phyloP scores from a whole-genome alignment of 2,797 vertebrate species.

The Enteromius afrohamiltoni region DNA sequence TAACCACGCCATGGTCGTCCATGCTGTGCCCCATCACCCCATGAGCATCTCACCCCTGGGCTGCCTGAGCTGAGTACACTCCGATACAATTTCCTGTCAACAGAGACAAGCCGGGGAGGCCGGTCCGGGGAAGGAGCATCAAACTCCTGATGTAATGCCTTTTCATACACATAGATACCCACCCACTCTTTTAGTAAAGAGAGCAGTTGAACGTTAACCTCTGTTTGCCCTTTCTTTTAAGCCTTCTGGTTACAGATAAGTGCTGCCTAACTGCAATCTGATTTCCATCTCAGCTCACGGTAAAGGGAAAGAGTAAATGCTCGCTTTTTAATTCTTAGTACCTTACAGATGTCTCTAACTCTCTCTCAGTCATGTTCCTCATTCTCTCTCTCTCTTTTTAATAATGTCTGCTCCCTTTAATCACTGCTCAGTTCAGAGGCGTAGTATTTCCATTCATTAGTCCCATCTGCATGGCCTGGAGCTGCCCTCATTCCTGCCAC shows the following conservation, averaged over 20 bases:
- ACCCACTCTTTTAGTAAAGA: constrained; percentile 15
- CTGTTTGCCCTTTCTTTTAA: constrained; percentile 15
- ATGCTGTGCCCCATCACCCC: not conserved
- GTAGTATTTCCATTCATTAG: constrained; percentile 73
- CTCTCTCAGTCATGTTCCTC: constrained; percentile 1
- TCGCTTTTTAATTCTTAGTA: constrained; percentile 13
- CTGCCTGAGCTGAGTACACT: constrained; percentile 60
- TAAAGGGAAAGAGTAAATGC: constrained; percentile 57
- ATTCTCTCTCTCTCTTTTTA: constrained; percentile 43
- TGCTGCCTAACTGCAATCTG: constrained; percentile 42
- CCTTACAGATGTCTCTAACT: constrained; percentile 58
- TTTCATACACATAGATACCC: constrained; percentile 42
- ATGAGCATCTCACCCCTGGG: constrained; percentile 41
- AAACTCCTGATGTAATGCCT: constrained; percentile 16
- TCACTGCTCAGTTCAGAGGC: constrained; percentile 68
- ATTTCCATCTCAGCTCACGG: constrained; percentile 54
- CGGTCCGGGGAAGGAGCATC: constrained; percentile 1
- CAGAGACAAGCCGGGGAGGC: constrained; percentile 54
- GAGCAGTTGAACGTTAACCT: constrained; percentile 12
- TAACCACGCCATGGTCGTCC: not conserved
- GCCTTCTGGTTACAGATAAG: constrained; percentile 23
- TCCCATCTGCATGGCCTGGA: constrained; percentile 66
- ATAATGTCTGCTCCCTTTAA: constrained; percentile 69
- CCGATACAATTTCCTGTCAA: constrained; percentile 55
- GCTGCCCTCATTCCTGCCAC: constrained; percentile 65